These are phyloP conservation scores for Xenopus borealis DNA, from an alignment of 2,113 vertebrate genomes.

Conservation along the genomic window DNA sequence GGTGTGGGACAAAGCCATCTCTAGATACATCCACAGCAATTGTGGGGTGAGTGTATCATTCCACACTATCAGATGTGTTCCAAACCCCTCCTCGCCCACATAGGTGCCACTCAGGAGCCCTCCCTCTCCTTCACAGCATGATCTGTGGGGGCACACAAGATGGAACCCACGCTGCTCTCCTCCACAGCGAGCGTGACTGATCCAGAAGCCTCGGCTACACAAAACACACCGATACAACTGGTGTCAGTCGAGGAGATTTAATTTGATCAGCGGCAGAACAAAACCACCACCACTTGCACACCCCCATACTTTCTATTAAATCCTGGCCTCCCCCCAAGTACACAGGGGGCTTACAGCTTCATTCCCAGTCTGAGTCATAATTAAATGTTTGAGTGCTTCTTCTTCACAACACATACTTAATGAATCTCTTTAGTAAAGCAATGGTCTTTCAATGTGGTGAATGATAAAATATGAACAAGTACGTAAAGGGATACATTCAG, in stretches of 20 bases:
- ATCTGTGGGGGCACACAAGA: constrained; percentile 23
- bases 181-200: constrained; percentile 35
- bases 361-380: too few species aligned
- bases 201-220: not conserved
- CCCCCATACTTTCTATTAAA: not conserved
- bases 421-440: too few species aligned
- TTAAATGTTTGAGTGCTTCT: too few species aligned
- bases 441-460: too few species aligned
- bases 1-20: not conserved
- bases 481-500: too few species aligned
- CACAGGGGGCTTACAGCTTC: not conserved
- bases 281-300: not conserved
- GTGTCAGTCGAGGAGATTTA: not conserved
- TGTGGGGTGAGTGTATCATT: not conserved
- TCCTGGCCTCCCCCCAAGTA: not conserved
- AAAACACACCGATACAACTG: not conserved
- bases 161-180: constrained; percentile 31
- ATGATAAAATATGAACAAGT: too few species aligned
- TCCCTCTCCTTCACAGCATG: constrained; percentile 23
- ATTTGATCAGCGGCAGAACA: constrained; percentile 1
- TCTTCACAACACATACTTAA: too few species aligned
- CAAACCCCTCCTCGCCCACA: constrained; percentile 20
- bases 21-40: not conserved
- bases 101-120: constrained; percentile 20
- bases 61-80: not conserved